Evolutionary conservation across 2,888 invertebrate species (phyloP).

Genomic region (Incurvaria masculella): DNA sequence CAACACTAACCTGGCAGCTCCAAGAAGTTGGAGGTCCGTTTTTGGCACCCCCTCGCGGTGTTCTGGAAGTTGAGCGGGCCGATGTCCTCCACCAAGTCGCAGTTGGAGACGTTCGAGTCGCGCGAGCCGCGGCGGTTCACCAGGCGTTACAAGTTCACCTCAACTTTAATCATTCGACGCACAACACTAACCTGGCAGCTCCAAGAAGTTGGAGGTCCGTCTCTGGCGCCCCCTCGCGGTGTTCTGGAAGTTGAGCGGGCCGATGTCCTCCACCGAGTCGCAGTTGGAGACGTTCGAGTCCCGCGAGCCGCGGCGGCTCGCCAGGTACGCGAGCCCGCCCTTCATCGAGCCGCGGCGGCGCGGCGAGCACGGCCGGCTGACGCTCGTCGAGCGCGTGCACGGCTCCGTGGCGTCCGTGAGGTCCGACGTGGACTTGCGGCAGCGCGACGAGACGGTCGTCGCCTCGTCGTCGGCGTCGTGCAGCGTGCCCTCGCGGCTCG

Average conservation of each 20-base stretch:
- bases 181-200: conserved; percentile 68
- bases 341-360: conserved; percentile 67
- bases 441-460: conserved; percentile 40
- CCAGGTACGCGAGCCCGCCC: conserved; percentile 73
- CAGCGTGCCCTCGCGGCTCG: conserved; percentile 40
- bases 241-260: conserved; percentile 75
- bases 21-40: conserved; percentile 82
- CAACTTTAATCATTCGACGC: too few species aligned
- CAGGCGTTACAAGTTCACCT: conserved; percentile 62
- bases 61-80: conserved; percentile 79
- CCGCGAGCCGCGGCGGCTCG: conserved; percentile 83
- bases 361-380: conserved; percentile 62
- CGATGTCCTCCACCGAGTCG: conserved; percentile 67
- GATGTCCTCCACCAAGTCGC: conserved; percentile 65
- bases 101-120: conserved; percentile 72
- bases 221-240: conserved; percentile 75
- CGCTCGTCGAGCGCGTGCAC: conserved; percentile 58
- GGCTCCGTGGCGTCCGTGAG: conserved; percentile 58
- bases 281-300: conserved; percentile 71
- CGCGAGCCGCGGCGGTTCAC: conserved; percentile 82
- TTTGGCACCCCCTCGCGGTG: conserved; percentile 71
- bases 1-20: conserved; percentile 80
- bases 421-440: conserved; percentile 76
- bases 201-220: conserved; percentile 82
- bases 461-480: conserved; percentile 48